phyloP scores from a whole-genome alignment of 2,113 vertebrate species.

The Tragelaphus scriptus region DNA sequence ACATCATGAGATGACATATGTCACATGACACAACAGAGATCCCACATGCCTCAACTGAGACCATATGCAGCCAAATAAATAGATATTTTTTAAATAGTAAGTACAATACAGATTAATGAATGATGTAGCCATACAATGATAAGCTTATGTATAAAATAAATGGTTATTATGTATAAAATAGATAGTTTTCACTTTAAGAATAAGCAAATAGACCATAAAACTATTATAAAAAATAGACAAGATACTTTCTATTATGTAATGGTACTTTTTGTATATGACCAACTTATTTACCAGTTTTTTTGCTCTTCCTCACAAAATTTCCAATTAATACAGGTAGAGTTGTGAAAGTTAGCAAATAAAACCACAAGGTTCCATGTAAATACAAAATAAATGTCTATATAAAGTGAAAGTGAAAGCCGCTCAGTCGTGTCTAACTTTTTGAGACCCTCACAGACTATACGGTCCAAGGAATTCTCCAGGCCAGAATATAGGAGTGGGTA shows the following conservation, averaged over 20 bases:
- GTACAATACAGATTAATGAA: neutral
- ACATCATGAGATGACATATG: neutral
- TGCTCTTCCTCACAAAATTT: neutral
- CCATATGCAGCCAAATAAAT: neutral
- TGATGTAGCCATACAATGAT: neutral
- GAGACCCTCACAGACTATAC: neutral
- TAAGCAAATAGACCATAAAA: neutral
- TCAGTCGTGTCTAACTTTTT: neutral
- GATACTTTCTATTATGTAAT: neutral
- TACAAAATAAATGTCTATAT: neutral
- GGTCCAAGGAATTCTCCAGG: neutral
- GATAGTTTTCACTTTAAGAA: neutral
- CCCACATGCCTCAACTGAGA: neutral
- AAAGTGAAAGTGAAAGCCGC: neutral
- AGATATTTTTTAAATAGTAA: neutral
- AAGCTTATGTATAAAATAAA: neutral
- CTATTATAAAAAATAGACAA: neutral
- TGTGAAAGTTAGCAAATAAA: neutral
- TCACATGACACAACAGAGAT: neutral
- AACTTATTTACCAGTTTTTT: neutral
- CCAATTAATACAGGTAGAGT: neutral
- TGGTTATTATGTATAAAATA: neutral
- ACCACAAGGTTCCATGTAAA: neutral
- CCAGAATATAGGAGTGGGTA: neutral
- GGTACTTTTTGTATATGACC: neutral